Evolutionary conservation across 2,888 invertebrate genomes (phyloP), one percentile per base, ranked within the genome.

Genomic region (Tanytarsus gracilentus): DNA sequence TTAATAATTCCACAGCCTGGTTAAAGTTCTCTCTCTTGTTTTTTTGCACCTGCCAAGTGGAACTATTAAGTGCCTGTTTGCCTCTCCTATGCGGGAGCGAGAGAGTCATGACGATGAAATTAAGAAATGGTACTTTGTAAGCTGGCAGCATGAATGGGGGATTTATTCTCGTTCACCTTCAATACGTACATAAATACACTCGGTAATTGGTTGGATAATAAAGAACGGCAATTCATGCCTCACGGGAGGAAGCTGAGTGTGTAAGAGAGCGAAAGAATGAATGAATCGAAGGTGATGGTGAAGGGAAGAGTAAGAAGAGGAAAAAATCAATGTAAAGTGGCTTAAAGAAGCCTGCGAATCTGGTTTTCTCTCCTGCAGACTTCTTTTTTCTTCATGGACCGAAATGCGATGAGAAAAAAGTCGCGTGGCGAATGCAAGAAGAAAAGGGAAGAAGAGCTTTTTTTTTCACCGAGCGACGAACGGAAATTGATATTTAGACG

Each of bases 101-200:
- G n/a, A n/a, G n/a, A n/a, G n/a, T n/a, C n/a, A n/a, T n/a, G n/a
- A n/a, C n/a, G n/a, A 9, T 14, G 36, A 53, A 53, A n/a, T 51
- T 16, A 29, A 52, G 21, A 52, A 29, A 25, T n/a, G 39, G n/a
- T n/a, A n/a, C n/a, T n/a, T n/a, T n/a, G n/a, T n/a, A n/a, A 16
- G 4, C 4, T 21, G n/a, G 40, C 44, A 21, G 44, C 58, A 58
- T 58, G 48, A 48, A 58, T 58, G 58, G 30, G 58, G 58, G 48
- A n/a, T n/a, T 58, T 58, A 58, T 58, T 58, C 58, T 58, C 44
- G 58, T 44, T 58, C 30, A 27, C 58, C 58, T 58, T 58, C 58
- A 40, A 58, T 44, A n/a, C n/a, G n/a, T n/a, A n/a, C n/a, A 29
- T 58, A 58, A 58, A 55, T 55, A 48, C 58, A 48, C n/a, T n/a